These are phyloP conservation scores for Bombus fervidus DNA, from an alignment of 1,140 invertebrate genomes.

Conservation along the genomic window DNA sequence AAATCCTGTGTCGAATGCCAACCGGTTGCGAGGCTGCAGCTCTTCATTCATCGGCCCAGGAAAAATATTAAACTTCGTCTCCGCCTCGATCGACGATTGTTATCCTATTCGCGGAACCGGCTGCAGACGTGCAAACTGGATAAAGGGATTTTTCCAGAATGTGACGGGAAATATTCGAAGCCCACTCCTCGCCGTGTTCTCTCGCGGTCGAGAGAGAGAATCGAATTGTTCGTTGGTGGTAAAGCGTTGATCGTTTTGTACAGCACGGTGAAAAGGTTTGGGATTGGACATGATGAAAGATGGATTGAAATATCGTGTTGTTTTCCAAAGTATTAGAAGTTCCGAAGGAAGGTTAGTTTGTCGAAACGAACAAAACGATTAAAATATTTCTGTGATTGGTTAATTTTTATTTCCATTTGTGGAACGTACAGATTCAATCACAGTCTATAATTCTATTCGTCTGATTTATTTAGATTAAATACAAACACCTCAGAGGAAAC, in stretches of 20 bases:
- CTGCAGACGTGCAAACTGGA: background rate
- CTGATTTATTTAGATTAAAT: background rate
- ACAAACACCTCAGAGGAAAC: too few relatives aligned
- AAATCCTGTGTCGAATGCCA: conserved; percentile 46
- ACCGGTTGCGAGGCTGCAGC: conserved; percentile 24
- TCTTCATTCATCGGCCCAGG: conserved; percentile 20
- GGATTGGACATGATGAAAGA: too few relatives aligned
- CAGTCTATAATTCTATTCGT: background rate
- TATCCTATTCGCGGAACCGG: background rate
- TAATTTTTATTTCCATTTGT: background rate
- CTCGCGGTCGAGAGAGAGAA: background rate
- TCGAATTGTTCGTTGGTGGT: background rate
- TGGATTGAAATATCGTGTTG: background rate
- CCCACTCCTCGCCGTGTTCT: background rate
- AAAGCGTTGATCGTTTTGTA: background rate
- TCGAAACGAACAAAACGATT: too few relatives aligned
- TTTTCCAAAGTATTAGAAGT: background rate
- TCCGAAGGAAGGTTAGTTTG: too few relatives aligned
- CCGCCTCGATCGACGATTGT: background rate
- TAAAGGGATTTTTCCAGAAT: conserved; percentile 3
- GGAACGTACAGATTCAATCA: too few relatives aligned
- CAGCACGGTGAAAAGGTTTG: background rate
- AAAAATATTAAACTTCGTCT: conserved; percentile 36
- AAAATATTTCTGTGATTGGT: background rate
- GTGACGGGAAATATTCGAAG: background rate